A percentile compares a stretch with the other conserved stretches of the same genome.
Conservation (phyloP, 2,113 vertebrate species). For the Puntigrus tetrazona region DNA sequence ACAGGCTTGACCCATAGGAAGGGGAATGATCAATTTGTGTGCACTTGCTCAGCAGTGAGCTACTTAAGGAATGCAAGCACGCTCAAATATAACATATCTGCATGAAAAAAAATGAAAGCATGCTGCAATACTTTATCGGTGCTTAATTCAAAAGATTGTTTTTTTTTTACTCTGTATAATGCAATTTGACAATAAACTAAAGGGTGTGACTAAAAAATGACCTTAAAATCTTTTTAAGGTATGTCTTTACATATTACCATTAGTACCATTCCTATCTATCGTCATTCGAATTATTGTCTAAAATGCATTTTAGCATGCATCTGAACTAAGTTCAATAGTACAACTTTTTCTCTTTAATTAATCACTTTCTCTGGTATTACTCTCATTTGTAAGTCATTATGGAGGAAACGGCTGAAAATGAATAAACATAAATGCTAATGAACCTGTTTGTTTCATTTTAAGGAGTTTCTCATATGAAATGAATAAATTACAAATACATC, state of each 20-base stretch:
- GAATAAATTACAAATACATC: neutral
- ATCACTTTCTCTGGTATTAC: neutral
- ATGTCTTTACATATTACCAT: neutral
- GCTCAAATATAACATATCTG: neutral
- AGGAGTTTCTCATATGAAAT: neutral
- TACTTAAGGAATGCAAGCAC: slow-evolving; percentile 28
- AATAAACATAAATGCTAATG: neutral
- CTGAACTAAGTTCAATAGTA: neutral
- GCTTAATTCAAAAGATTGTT: neutral
- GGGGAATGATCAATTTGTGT: slow-evolving; percentile 57
- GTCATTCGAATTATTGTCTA: neutral
- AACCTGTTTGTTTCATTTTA: neutral
- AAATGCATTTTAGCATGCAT: neutral
- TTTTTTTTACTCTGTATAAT: neutral
- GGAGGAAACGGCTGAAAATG: neutral
- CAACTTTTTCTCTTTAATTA: neutral
- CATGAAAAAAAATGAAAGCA: neutral
- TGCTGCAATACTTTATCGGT: neutral
- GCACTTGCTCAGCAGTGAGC: slow-evolving; percentile 28
- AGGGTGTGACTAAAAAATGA: neutral
- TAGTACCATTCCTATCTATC: neutral
- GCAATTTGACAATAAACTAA: neutral
- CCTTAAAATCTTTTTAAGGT: neutral
- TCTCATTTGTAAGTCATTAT: neutral
- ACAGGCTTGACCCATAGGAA: slow-evolving; percentile 54